These are phyloP conservation scores for Drosophila pruinosa DNA, from an alignment of 1,140 invertebrate species.

Conservation along the genomic window DNA sequence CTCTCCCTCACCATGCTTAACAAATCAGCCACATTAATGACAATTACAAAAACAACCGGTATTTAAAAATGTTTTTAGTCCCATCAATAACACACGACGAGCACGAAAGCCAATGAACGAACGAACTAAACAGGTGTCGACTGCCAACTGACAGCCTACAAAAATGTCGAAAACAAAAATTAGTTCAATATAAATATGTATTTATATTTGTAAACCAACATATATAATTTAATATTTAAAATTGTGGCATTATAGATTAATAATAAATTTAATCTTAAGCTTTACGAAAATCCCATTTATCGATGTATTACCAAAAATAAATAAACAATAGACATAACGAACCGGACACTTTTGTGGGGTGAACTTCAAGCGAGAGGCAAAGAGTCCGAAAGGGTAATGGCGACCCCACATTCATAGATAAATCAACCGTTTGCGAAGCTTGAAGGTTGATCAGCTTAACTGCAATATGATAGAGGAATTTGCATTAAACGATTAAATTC, in stretches of 20 bases:
- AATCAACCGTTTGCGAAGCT: too few relatives aligned
- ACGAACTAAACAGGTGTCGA: background rate
- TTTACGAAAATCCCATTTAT: background rate
- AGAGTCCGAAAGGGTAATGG: background rate
- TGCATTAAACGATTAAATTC: background rate
- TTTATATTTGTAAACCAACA: background rate
- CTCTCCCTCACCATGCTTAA: constrained; percentile 1
- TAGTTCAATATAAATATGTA: too few relatives aligned
- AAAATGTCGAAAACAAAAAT: constrained; percentile 13
- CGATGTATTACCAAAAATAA: too few relatives aligned
- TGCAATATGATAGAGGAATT: background rate
- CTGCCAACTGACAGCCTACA: background rate
- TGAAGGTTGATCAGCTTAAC: background rate
- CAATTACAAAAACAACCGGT: constrained; percentile 64
- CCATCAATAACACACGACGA: constrained; percentile 38
- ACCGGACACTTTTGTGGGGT: constrained; percentile 17
- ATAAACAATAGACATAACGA: background rate
- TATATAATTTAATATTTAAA: background rate
- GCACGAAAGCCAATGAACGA: background rate
- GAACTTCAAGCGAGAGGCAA: background rate
- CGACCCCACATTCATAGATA: too few relatives aligned
- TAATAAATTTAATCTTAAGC: too few relatives aligned
- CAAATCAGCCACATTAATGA: constrained; percentile 48
- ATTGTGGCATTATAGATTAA: too few relatives aligned
- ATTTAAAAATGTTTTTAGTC: constrained; percentile 61